Evolutionary conservation across 2,888 invertebrate genomes (phyloP).

Genomic region (Cosmopolites sordidus): DNA sequence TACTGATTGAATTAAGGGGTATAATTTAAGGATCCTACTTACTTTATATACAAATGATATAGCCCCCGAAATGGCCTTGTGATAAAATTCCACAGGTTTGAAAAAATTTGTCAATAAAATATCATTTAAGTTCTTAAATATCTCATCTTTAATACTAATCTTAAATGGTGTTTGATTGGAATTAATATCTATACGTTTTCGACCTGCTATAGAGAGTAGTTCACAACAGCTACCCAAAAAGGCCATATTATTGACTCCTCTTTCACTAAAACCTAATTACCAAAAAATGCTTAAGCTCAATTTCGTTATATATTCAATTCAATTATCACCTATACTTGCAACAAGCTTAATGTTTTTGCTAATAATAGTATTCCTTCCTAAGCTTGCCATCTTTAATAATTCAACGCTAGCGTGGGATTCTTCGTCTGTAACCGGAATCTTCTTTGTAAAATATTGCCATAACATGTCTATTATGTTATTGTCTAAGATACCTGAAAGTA

Average conservation of each 20-base stretch:
- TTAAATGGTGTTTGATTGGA: slow-evolving; percentile 43
- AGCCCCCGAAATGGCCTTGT: slow-evolving; percentile 56
- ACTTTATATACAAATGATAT: slow-evolving; percentile 59
- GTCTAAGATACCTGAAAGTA: slow-evolving; percentile 41
- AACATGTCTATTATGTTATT: slow-evolving; percentile 62
- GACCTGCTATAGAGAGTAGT: slow-evolving; percentile 53
- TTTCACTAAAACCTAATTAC: slow-evolving; percentile 11
- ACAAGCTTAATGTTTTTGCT: slow-evolving; percentile 58
- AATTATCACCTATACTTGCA: slow-evolving; percentile 57
- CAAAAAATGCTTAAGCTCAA: not conserved
- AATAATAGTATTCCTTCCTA: slow-evolving; percentile 40
- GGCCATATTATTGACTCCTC: slow-evolving; percentile 46
- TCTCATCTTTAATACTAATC: slow-evolving; percentile 50
- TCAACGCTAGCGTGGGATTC: slow-evolving; percentile 72
- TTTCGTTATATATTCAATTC: not conserved
- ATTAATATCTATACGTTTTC: slow-evolving; percentile 40
- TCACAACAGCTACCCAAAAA: slow-evolving; percentile 58
- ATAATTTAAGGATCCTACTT: too few relatives aligned
- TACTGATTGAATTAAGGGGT: too few relatives aligned
- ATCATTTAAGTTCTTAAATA: slow-evolving; percentile 52
- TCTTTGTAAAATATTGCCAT: slow-evolving; percentile 74
- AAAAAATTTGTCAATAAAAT: slow-evolving; percentile 52
- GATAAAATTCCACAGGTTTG: slow-evolving; percentile 51
- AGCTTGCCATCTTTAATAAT: slow-evolving; percentile 72
- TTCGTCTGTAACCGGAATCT: slow-evolving; percentile 55